Conservation (phyloP, 2,888 invertebrate genomes). For the Napeogenes sylphis region DNA sequence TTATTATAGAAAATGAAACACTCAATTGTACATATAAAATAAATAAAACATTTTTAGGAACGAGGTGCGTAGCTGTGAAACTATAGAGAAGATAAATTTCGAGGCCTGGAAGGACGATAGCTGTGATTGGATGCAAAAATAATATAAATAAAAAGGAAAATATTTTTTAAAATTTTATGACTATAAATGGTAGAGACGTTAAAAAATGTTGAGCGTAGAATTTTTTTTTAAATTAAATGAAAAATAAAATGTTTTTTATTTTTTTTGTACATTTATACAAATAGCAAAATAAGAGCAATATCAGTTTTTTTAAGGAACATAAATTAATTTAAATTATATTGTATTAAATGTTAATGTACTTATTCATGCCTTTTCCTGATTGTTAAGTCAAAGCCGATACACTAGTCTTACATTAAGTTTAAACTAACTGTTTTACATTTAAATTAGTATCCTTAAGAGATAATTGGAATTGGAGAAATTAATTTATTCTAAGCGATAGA, state of each 20-base stretch:
- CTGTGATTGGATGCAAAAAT: constrained; percentile 23
- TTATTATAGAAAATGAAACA: not conserved
- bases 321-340: too few relatives aligned
- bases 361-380: too few relatives aligned
- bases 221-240: not conserved
- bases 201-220: too few relatives aligned
- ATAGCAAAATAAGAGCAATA: too few relatives aligned
- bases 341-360: too few relatives aligned
- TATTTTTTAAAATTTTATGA: not conserved
- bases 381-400: too few relatives aligned
- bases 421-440: constrained; percentile 1
- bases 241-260: not conserved
- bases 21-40: not conserved
- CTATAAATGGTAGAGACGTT: too few relatives aligned
- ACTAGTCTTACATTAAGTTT: not conserved
- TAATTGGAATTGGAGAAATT: constrained; percentile 30
- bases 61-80: constrained; percentile 36
- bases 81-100: constrained; percentile 39
- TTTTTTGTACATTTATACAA: too few relatives aligned
- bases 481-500: constrained; percentile 33
- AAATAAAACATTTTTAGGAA: constrained; percentile 39
- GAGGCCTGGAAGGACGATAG: constrained; percentile 39
- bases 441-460: constrained; percentile 2
- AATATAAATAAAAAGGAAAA: not conserved
- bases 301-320: too few relatives aligned